Evolutionary conservation across 92 coral and sea anemone species (phyloP).

Genomic region (Paramuricea clavata): DNA sequence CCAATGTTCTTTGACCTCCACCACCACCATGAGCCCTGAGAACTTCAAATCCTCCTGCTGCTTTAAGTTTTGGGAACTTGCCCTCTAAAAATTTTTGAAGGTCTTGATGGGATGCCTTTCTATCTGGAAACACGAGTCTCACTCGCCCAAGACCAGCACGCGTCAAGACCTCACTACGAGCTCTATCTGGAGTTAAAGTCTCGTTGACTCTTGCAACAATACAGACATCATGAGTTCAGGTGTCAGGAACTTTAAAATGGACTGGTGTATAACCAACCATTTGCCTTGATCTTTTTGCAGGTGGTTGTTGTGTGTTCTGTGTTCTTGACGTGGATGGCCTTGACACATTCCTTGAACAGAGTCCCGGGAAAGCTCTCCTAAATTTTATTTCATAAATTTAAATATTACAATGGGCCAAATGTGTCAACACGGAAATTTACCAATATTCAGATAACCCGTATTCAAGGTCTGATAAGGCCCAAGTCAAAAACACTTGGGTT

Average conservation of each 20-base stretch:
- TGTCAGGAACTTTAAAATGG: slow-evolving; percentile 43
- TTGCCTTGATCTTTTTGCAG: slow-evolving; percentile 27
- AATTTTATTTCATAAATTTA: background rate
- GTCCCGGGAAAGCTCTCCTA: slow-evolving; percentile 69
- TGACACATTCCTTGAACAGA: slow-evolving; percentile 72
- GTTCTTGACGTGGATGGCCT: slow-evolving; percentile 36
- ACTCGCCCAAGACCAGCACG: slow-evolving; percentile 45
- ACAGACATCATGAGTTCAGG: slow-evolving; percentile 44
- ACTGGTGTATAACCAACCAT: slow-evolving; percentile 37
- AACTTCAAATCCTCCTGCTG: slow-evolving; percentile 55
- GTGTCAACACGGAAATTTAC: no score
- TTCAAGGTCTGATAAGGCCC: no score
- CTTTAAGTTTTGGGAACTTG: slow-evolving; percentile 54
- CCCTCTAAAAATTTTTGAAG: slow-evolving; percentile 36
- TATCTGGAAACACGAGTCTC: slow-evolving; percentile 32
- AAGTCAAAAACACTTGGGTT: no score
- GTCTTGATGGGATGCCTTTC: slow-evolving; percentile 26
- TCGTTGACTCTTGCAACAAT: slow-evolving; percentile 42
- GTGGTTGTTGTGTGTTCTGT: slow-evolving; percentile 9
- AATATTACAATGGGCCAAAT: background rate
- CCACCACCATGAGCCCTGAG: slow-evolving; percentile 65
- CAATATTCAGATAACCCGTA: no score
- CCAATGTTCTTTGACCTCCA: slow-evolving; percentile 51
- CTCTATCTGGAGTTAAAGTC: slow-evolving; percentile 43
- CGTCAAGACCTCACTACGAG: slow-evolving; percentile 42